These are phyloP conservation scores for Tragelaphus oryx DNA, from an alignment of 2,797 vertebrate genomes.

Conservation along the genomic window DNA sequence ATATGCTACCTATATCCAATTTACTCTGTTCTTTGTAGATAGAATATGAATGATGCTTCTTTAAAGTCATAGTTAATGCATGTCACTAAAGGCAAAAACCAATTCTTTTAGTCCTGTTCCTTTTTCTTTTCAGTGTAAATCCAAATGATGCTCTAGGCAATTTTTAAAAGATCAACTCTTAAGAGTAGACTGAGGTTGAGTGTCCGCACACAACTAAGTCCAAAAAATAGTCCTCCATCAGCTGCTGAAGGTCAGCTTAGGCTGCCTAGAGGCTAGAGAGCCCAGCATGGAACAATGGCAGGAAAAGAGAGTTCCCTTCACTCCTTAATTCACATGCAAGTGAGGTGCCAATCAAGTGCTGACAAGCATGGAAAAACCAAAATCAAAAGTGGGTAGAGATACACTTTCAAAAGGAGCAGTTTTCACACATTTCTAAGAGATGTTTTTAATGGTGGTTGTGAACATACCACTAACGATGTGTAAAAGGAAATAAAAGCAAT, in stretches of 20 bases:
- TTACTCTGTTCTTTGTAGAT: conserved; percentile 7
- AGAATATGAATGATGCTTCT: conserved; percentile 39
- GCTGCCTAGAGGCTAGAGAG: conserved; percentile 66
- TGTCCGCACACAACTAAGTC: conserved; percentile 42
- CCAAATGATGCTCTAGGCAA: conserved; percentile 31
- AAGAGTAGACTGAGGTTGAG: conserved; percentile 33
- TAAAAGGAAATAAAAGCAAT: conserved; percentile 44
- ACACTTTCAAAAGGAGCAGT: conserved; percentile 64
- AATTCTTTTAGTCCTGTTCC: conserved; percentile 18
- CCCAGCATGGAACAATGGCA: conserved; percentile 66
- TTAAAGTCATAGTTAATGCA: conserved; percentile 21
- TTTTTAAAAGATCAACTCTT: conserved; percentile 44
- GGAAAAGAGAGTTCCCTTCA: conserved; percentile 69
- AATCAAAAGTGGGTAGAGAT: conserved; percentile 72
- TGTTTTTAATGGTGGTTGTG: conserved; percentile 54
- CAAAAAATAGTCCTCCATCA: conserved; percentile 59
- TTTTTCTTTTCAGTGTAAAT: conserved; percentile 45
- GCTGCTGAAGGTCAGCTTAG: conserved; percentile 69
- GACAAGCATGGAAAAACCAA: conserved; percentile 75
- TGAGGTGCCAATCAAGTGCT: conserved; percentile 77
- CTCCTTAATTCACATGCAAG: conserved; percentile 77
- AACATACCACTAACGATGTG: conserved; percentile 38
- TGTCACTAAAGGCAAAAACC: conserved; percentile 7
- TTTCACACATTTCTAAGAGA: conserved; percentile 72
- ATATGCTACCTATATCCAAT: neutral